Evolutionary conservation across 2,113 vertebrate species (phyloP), one percentile per base, ranked within the genome.

Genomic region (Cavia aperea): DNA sequence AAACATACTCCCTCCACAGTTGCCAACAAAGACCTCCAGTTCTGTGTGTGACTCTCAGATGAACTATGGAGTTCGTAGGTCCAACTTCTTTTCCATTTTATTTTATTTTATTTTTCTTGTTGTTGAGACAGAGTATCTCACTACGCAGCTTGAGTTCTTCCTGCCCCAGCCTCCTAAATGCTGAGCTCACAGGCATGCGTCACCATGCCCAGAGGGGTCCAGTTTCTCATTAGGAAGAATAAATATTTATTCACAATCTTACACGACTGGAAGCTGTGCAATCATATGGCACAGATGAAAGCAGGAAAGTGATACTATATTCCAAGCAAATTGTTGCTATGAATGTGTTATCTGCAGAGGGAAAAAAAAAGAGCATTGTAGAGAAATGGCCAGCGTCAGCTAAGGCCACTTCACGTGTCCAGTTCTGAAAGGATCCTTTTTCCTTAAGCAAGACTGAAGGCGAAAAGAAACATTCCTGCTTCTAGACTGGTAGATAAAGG

Each of bases 401-500:
- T 23, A 89, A 66, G 26, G 56, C 68, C 92, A 62, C 49, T 54
- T 86, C 39, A 62, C 1, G 1, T 23, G 9, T 86, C 54, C 81
- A 39, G 31, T 56, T 89, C 86, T 63, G 26, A 89, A 85, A 95
- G 91, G 94, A 88, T 95, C 90, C 72, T 96, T 96, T 96, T 86
- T 92, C 95, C 93, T 88, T 78, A 0, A 77, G 39, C 86, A 95
- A 96, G 89, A 94, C 33, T 31, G 14, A 93, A 96, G 78, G 88
- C 95, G 93, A 96, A 97, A 89, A 62, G 62, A 73, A 63, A 94
- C 81, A 92, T 93, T 94, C 46, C 46, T 95, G 82, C 93, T 95
- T 77, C 90, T 96, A 94, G 75, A 84, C 90, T 95, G 96, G 72
- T 72, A 95, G 94, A 62, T 89, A 94, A 96, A 96, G 73, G 93